These are phyloP conservation scores for Danionella dracula DNA, from an alignment of 2,797 vertebrate species.

Conservation along the genomic window DNA sequence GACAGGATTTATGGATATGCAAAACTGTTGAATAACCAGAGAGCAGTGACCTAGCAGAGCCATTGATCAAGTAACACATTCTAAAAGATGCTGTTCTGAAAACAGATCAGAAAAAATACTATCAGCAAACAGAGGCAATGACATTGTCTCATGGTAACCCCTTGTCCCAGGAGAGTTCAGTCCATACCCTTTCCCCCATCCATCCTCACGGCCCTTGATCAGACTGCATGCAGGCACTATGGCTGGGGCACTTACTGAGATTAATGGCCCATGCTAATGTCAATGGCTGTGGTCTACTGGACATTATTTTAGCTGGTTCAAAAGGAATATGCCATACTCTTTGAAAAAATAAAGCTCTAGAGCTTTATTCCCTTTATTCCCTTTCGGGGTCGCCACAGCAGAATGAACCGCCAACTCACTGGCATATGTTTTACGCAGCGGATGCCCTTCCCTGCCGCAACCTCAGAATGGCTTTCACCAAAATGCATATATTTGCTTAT, in stretches of 20 bases:
- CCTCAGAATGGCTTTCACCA: too few relatives aligned
- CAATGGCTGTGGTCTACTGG: conserved; percentile 12
- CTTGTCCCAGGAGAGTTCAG: background rate
- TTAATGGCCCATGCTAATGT: conserved; percentile 33
- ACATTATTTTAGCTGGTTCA: conserved; percentile 27
- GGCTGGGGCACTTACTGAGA: conserved; percentile 10
- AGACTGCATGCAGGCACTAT: conserved; percentile 1
- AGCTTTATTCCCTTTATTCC: conserved; percentile 30
- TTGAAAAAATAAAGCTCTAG: conserved; percentile 14
- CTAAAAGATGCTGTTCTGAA: too few relatives aligned
- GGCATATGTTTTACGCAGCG: too few relatives aligned
- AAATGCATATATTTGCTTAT: too few relatives aligned
- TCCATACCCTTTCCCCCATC: conserved; percentile 12
- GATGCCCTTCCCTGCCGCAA: too few relatives aligned
- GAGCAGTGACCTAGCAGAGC: too few relatives aligned
- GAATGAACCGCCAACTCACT: too few relatives aligned
- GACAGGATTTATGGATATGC: too few relatives aligned
- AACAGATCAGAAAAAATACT: too few relatives aligned
- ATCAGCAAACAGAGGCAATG: background rate
- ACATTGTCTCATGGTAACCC: background rate
- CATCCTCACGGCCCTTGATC: conserved; percentile 14
- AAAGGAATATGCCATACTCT: conserved; percentile 35
- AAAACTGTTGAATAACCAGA: too few relatives aligned
- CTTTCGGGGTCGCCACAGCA: background rate
- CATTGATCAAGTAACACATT: too few relatives aligned